Evolutionary conservation across 1,140 invertebrate genomes (phyloP).

Genomic region (Pseudomyrmex concolor): DNA sequence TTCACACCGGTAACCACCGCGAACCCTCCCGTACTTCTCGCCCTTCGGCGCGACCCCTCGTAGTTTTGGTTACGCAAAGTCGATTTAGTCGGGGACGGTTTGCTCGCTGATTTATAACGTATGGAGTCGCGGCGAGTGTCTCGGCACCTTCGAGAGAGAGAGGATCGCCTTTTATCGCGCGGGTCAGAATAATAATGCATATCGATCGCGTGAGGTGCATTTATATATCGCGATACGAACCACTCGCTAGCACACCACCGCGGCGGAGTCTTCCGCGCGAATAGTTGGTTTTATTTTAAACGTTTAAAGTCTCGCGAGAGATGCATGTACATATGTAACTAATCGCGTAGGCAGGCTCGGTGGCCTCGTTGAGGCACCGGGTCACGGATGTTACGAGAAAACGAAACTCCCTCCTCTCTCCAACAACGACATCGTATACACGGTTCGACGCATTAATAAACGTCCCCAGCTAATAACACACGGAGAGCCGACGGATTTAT

Average conservation of each 20-base stretch:
- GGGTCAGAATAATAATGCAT: constrained; percentile 8
- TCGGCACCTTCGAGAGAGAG: neutral
- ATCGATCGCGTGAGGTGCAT: constrained; percentile 31
- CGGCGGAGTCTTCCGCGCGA: too few relatives aligned
- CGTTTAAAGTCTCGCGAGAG: constrained; percentile 28
- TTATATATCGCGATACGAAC: constrained; percentile 4
- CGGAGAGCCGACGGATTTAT: constrained; percentile 25
- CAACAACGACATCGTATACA: constrained; percentile 1
- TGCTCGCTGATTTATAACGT: constrained; percentile 81
- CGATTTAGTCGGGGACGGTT: constrained; percentile 85
- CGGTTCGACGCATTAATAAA: constrained; percentile 50
- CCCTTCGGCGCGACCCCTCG: constrained; percentile 58
- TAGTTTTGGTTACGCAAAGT: constrained; percentile 81
- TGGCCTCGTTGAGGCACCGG: constrained; percentile 3
- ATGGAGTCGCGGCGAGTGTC: constrained; percentile 60
- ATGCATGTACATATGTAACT: neutral
- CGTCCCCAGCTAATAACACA: constrained; percentile 41
- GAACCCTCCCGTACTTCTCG: constrained; percentile 63
- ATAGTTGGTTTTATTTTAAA: neutral
- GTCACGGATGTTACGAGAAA: constrained; percentile 17
- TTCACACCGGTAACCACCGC: constrained; percentile 85
- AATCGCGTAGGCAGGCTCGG: constrained; percentile 28
- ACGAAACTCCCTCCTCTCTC: neutral
- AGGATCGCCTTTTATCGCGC: constrained; percentile 57
- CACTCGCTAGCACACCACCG: neutral